Base-by-base conservation (phyloP, 2,888 invertebrate genomes). In the Pandemis cinnamomeana region DNA sequence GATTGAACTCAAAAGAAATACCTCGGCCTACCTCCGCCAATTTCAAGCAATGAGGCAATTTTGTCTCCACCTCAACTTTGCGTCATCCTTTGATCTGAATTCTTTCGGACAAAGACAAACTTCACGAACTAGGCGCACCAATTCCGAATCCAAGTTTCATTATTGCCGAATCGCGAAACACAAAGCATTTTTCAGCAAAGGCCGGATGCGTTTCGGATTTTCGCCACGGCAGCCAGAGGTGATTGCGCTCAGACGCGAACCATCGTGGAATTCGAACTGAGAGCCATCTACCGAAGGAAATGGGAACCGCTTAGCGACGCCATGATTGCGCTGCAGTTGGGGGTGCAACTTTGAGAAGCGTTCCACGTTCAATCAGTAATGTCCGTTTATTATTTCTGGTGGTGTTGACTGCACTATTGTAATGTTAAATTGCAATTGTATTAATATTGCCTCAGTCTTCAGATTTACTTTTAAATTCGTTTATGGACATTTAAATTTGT, bases 231-330 rank as follows among this genome's bases (percentile, higher is more conserved):
- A 75, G 67, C 78, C 78, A 78, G 80, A 81, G 81, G 79, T 89
- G 89, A 91, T 92, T 91, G 89, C 83, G 80, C 84, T 80, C 79
- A 82, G 86, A 87, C 81, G 80, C 82, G 84, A 85, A 87, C 80
- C 82, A 81, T 84, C 77, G 82, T 79, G 70, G 68, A 61, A 76
- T 71, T 72, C 70, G 61, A 64, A 51, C 78, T 79, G 86, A 87
- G 80, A 88, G 90, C 89, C 93, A 93, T 92, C 93, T 93, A 84
- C 83, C 82, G 80, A 81, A 87, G 92, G 92, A 92, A 92, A 92
- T 90, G 82, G 86, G 89, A 84, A 92, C 86, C 90, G 89, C 90
- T 92, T 91, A 88, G 86, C 83, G 83, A 78, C 79, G 80, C 81
- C 78, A 81, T 84, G 87, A 87, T 88, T 88, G 86, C 72, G 36